Percentiles rank a stretch among this genome's conserved stretches.
These are phyloP conservation scores for Salpingus planirostris DNA, from an alignment of 2,888 invertebrate genomes.

Conservation along the genomic window DNA sequence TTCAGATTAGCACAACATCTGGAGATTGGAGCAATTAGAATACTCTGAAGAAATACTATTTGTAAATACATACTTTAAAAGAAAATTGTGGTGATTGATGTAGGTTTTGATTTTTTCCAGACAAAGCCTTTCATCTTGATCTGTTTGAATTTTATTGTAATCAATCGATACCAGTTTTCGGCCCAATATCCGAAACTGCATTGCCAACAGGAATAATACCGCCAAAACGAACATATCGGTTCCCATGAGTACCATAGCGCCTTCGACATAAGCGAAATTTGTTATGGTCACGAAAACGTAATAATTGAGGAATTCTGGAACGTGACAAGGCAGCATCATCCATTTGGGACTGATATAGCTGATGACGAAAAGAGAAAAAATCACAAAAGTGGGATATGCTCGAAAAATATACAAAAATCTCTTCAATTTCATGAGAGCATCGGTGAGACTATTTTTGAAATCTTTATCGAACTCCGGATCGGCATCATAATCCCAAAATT, in stretches of 20 bases:
- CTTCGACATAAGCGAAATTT: background rate
- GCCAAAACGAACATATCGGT: no score
- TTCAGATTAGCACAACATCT: no score
- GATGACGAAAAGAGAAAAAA: no score
- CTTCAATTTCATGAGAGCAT: no score
- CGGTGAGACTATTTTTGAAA: no score
- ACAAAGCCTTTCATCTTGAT: background rate
- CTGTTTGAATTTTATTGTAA: background rate
- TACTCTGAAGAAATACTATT: background rate
- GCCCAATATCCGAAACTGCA: background rate
- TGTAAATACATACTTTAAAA: background rate
- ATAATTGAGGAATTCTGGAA: background rate
- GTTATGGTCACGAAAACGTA: background rate
- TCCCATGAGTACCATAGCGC: background rate
- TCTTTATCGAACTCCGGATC: no score
- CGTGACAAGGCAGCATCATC: background rate
- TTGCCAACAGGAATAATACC: background rate
- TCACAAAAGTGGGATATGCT: no score
- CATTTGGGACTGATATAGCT: no score
- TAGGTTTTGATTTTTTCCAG: background rate
- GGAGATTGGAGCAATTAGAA: background rate
- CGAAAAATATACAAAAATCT: no score
- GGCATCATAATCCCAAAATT: no score
- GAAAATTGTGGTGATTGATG: background rate
- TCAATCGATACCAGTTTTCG: background rate